phyloP scores from a whole-genome alignment of 2,113 vertebrate species.

The Microtus oregoni region DNA sequence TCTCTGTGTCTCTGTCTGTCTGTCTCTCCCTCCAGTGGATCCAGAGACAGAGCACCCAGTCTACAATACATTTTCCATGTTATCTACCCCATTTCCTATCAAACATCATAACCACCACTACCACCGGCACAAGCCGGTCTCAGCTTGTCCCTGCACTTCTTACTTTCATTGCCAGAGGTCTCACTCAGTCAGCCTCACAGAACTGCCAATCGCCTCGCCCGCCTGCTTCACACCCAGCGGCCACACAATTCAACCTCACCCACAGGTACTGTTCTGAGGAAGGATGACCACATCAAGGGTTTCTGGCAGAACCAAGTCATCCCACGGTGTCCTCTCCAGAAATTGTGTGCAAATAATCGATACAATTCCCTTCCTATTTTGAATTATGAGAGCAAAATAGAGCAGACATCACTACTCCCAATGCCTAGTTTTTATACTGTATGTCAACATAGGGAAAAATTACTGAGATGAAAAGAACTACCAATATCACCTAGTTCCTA shows the following conservation, averaged over 20 bases:
- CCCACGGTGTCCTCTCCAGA: background rate
- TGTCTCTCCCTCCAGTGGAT: background rate
- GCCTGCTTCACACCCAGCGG: background rate
- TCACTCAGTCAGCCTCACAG: background rate
- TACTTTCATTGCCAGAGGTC: background rate
- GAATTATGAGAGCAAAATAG: slow-evolving; percentile 3
- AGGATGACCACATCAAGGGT: background rate
- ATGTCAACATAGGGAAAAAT: background rate
- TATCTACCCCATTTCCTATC: background rate
- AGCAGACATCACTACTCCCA: background rate
- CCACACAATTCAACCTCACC: too few relatives aligned
- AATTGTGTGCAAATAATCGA: slow-evolving; percentile 6
- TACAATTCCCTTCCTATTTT: slow-evolving; percentile 5
- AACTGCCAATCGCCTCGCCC: background rate
- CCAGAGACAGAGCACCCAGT: background rate
- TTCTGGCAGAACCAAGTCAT: background rate
- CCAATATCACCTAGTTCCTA: background rate
- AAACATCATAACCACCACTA: background rate
- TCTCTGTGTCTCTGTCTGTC: background rate
- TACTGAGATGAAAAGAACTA: background rate
- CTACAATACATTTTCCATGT: background rate
- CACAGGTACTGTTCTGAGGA: background rate
- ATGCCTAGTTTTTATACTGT: background rate
- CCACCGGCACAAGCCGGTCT: background rate
- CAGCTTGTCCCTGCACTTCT: background rate